phyloP scores from a whole-genome alignment of 2,888 invertebrate genomes.

The Folsomia manolachei region DNA sequence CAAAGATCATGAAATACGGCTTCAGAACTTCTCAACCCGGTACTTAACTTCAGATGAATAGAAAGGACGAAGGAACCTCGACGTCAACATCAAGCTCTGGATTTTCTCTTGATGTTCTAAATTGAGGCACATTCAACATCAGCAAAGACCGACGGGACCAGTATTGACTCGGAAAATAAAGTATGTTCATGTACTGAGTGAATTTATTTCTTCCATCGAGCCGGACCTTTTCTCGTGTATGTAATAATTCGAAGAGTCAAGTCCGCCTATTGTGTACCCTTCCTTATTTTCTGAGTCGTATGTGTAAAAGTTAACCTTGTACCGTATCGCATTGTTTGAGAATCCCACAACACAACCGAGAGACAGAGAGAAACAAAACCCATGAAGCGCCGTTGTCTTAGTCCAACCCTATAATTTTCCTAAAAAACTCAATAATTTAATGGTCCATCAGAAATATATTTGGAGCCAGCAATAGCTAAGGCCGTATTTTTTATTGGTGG shows the following conservation, averaged over 20 bases:
- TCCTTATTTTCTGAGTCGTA: too few relatives aligned
- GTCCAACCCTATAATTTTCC: constrained; percentile 51
- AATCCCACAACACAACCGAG: constrained; percentile 12
- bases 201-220: not conserved
- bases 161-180: not conserved
- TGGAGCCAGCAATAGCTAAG: constrained; percentile 15
- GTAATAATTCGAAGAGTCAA: too few relatives aligned
- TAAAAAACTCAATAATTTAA: constrained; percentile 51
- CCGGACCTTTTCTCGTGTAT: too few relatives aligned
- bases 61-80: not conserved
- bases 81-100: not conserved
- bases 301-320: not conserved
- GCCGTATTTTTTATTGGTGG: not conserved
- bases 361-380: constrained; percentile 43
- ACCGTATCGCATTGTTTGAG: constrained; percentile 19
- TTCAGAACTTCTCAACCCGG: constrained; percentile 1
- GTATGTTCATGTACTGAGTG: not conserved
- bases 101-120: not conserved
- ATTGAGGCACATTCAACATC: not conserved
- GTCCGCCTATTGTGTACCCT: too few relatives aligned
- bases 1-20: too few relatives aligned
- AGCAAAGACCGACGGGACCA: not conserved
- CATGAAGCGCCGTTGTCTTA: constrained; percentile 51
- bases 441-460: constrained; percentile 51
- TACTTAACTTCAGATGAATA: not conserved